Evolutionary conservation across 2,888 invertebrate genomes (phyloP).

Genomic region (Yponomeuta evonymella): DNA sequence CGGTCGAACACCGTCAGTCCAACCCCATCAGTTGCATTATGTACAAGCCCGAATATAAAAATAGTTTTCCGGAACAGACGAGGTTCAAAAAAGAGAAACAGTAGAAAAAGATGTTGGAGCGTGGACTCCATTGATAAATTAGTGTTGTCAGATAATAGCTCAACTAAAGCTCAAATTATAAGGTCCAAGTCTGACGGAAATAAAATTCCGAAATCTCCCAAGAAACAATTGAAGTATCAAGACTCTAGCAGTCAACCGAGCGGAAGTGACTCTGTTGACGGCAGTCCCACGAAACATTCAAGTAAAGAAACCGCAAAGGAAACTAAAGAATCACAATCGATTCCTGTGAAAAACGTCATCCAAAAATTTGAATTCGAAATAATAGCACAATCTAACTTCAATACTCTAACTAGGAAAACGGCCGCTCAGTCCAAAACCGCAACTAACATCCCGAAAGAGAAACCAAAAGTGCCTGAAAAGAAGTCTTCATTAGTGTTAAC

Average conservation of each 20-base stretch:
- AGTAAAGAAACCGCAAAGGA: slow-evolving; percentile 30
- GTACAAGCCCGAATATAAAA: slow-evolving; percentile 69
- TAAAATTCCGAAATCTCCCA: slow-evolving; percentile 60
- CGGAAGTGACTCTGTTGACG: slow-evolving; percentile 62
- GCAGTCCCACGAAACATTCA: slow-evolving; percentile 41
- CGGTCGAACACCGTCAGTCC: slow-evolving; percentile 54
- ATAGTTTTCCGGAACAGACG: slow-evolving; percentile 61
- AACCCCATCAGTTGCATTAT: slow-evolving; percentile 64
- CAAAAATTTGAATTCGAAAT: slow-evolving; percentile 71
- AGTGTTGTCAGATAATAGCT: slow-evolving; percentile 41
- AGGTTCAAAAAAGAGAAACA: slow-evolving; percentile 64
- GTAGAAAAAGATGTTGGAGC: slow-evolving; percentile 69
- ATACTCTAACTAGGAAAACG: slow-evolving; percentile 57
- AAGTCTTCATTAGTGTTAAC: slow-evolving; percentile 71
- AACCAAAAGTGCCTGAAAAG: slow-evolving; percentile 79
- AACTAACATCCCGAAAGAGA: slow-evolving; percentile 50
- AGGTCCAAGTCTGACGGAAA: slow-evolving; percentile 69
- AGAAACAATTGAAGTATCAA: slow-evolving; percentile 54
- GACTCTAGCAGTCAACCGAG: slow-evolving; percentile 55
- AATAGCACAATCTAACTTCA: slow-evolving; percentile 48
- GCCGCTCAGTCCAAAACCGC: slow-evolving; percentile 43
- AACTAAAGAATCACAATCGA: slow-evolving; percentile 36
- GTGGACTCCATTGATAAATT: slow-evolving; percentile 66
- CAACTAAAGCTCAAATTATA: slow-evolving; percentile 51
- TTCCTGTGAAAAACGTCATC: slow-evolving; percentile 62